A percentile compares a stretch with the other conserved stretches of the same genome.
Evolutionary conservation across 1,140 invertebrate genomes (phyloP).

Genomic region (Dendrolimus kikuchii): DNA sequence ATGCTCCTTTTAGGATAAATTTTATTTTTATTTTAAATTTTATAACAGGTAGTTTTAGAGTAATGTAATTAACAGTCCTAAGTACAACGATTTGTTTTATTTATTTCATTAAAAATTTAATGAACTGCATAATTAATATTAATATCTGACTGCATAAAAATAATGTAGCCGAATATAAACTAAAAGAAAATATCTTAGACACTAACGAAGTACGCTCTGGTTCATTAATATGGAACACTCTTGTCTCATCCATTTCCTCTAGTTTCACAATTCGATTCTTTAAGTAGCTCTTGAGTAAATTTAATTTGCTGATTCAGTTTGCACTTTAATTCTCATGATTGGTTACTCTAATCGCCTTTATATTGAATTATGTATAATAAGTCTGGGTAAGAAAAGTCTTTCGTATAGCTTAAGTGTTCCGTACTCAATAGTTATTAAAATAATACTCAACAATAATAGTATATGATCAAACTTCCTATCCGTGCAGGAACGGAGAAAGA

Average conservation of each 20-base stretch:
- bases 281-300: constrained; percentile 7
- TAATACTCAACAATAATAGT: too few relatives aligned
- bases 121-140: not conserved
- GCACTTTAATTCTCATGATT: constrained; percentile 9
- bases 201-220: too few relatives aligned
- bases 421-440: too few relatives aligned
- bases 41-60: not conserved
- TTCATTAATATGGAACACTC: not conserved
- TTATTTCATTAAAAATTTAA: not conserved
- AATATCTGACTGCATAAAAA: not conserved
- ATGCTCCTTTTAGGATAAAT: too few relatives aligned
- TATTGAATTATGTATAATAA: too few relatives aligned
- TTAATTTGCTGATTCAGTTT: constrained; percentile 14
- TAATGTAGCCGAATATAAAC: not conserved
- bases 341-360: constrained; percentile 6
- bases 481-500: too few relatives aligned
- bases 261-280: constrained; percentile 1
- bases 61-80: not conserved
- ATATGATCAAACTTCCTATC: too few relatives aligned
- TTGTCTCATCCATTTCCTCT: not conserved
- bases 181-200: not conserved
- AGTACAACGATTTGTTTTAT: not conserved
- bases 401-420: too few relatives aligned
- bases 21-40: too few relatives aligned
- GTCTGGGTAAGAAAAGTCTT: too few relatives aligned